These are phyloP conservation scores for Telenomus remus DNA, from an alignment of 1,140 invertebrate species.

Conservation along the genomic window DNA sequence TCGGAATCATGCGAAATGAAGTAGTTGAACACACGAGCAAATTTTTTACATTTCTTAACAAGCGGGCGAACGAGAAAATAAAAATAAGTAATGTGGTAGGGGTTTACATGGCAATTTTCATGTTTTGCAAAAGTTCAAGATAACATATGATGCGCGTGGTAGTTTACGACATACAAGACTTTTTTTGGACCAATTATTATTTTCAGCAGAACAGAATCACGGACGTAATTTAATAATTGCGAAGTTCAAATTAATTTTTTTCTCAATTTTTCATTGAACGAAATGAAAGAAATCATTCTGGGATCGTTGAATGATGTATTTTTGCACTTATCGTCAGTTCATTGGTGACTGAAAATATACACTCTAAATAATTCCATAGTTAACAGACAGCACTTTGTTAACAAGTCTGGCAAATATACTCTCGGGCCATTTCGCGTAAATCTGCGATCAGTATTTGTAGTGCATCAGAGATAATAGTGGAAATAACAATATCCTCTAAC, in stretches of 20 bases:
- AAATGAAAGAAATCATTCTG: background rate
- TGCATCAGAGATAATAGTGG: constrained; percentile 35
- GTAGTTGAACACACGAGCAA: too few relatives aligned
- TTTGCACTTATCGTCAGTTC: constrained; percentile 27
- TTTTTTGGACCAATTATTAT: too few relatives aligned
- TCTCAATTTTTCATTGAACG: constrained; percentile 1
- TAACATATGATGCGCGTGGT: too few relatives aligned
- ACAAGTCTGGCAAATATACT: constrained; percentile 27
- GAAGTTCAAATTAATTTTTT: too few relatives aligned
- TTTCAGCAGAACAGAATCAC: too few relatives aligned
- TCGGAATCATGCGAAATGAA: too few relatives aligned
- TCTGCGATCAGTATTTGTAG: constrained; percentile 24
- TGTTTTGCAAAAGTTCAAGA: too few relatives aligned
- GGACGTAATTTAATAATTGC: background rate
- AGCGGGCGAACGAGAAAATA: too few relatives aligned
- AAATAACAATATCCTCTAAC: constrained; percentile 52
- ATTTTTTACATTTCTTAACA: too few relatives aligned
- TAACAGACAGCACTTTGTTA: constrained; percentile 23
- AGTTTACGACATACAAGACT: too few relatives aligned
- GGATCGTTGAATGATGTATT: constrained; percentile 21
- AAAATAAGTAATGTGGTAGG: too few relatives aligned
- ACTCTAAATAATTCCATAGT: constrained; percentile 27
- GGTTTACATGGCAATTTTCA: too few relatives aligned
- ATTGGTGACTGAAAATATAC: constrained; percentile 8
- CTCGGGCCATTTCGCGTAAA: constrained; percentile 22